Base-by-base conservation (phyloP, 1,140 invertebrate genomes). In the Branchinecta lynchi region DNA sequence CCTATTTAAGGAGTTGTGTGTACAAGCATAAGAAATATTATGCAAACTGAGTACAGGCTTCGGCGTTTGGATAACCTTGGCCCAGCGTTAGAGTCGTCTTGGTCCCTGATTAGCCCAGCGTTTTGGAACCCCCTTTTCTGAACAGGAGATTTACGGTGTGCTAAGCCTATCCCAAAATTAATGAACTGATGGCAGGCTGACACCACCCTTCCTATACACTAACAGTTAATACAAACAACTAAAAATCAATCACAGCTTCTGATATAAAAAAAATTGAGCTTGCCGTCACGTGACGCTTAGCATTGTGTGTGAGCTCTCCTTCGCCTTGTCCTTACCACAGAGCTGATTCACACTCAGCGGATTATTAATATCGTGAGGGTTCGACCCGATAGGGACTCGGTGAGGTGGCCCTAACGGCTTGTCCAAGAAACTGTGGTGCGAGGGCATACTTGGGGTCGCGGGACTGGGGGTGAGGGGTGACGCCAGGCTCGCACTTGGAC, bases 331-430 rank as follows among this genome's bases (percentile, higher is more conserved):
- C 60, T 70, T 73, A 65, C 75, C 73, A 51, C 75, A 76, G 68
- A 76, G 71, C 67, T 74, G 73, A 75, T 91, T 91, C 45, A 93
- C 89, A 78, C 89, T 91, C 43, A 92, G 81, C 32, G 90, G 90
- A 82, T 93, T 93, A 80, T 93, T 93, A 70, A 89, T 87, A 81
- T 92, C 90, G 74, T 90, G 86, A 10, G 90, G 90, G 79, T 93
- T 92, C 9, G 90, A 90, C 69, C 90, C 90, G 46, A 93, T 89
- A 20, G 90, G 90, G 77, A 89, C 86, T 60, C 88, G 82, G 68
- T 81, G 80, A 8, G 83, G 83, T 46, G 72, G 72, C 45, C 73
- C 73, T 67, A 72, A 72, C 20, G 77, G 74, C 65, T 74, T 75
- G 71, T 71, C 73, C 76, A 71, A 75, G 71, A 73, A 76, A 75